Conservation (phyloP, 2,797 vertebrate species). For the Oceanodroma leucorhoa region DNA sequence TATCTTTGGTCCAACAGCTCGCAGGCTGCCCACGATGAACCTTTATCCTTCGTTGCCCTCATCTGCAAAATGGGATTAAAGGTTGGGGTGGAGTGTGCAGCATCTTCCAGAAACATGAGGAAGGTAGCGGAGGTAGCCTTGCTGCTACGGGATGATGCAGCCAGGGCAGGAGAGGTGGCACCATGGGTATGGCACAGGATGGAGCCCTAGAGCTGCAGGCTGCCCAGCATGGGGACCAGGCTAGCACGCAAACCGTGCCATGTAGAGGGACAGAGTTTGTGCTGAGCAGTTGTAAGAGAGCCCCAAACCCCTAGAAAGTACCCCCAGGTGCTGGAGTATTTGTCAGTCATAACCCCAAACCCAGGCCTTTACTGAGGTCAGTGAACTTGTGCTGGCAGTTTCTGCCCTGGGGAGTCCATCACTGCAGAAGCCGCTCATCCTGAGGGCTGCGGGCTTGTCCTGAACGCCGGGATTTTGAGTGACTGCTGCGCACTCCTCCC, state of each 20-base stretch:
- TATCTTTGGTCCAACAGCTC: neutral
- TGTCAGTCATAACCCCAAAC: neutral
- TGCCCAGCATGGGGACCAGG: neutral
- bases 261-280: neutral
- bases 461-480: neutral
- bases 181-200: rapidly evolving
- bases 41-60: neutral
- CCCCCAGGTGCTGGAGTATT: neutral
- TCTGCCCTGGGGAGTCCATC: neutral
- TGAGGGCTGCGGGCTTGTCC: neutral
- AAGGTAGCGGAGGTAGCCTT: neutral
- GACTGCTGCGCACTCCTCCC: rapidly evolving
- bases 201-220: neutral
- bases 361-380: neutral
- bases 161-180: neutral
- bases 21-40: neutral
- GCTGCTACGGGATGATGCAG: neutral
- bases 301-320: neutral
- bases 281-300: neutral
- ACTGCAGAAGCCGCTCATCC: neutral
- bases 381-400: neutral
- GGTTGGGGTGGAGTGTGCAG: rapidly evolving
- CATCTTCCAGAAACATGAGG: neutral
- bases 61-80: neutral
- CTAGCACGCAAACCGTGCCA: rapidly evolving